phyloP scores from a whole-genome alignment of 2,797 vertebrate genomes.

The Mionectes olivaceus region DNA sequence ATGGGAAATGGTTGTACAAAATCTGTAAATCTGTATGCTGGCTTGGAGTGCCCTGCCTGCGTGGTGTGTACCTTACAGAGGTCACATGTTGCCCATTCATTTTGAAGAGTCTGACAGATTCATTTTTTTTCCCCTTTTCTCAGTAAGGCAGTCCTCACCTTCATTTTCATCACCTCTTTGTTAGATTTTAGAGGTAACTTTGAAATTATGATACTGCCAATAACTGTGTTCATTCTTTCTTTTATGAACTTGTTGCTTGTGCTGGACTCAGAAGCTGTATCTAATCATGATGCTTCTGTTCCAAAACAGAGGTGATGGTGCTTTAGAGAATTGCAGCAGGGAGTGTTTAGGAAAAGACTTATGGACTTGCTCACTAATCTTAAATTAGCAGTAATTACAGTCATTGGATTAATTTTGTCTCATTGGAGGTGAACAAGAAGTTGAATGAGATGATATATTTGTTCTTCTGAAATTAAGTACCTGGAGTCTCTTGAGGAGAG shows the following conservation, averaged over 20 bases:
- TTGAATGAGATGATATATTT: conserved; percentile 17
- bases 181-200: conserved; percentile 11
- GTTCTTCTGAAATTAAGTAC: conserved; percentile 26
- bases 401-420: conserved; percentile 34
- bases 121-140: neutral
- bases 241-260: neutral
- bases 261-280: neutral
- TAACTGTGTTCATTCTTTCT: neutral
- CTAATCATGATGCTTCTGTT: neutral
- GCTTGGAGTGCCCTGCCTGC: conserved; percentile 5
- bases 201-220: neutral
- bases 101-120: neutral
- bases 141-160: neutral
- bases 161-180: neutral
- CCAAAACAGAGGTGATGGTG: neutral
- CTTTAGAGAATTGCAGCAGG: neutral
- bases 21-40: conserved; percentile 30
- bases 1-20: conserved; percentile 21
- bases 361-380: neutral
- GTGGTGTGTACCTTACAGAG: neutral
- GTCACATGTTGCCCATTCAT: conserved; percentile 3
- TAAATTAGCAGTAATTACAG: conserved; percentile 28
- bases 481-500: neutral
- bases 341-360: neutral
- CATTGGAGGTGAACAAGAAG: conserved; percentile 3